These are phyloP conservation scores for Tolmerus cingulatus DNA, from an alignment of 2,888 invertebrate genomes.

Conservation along the genomic window DNA sequence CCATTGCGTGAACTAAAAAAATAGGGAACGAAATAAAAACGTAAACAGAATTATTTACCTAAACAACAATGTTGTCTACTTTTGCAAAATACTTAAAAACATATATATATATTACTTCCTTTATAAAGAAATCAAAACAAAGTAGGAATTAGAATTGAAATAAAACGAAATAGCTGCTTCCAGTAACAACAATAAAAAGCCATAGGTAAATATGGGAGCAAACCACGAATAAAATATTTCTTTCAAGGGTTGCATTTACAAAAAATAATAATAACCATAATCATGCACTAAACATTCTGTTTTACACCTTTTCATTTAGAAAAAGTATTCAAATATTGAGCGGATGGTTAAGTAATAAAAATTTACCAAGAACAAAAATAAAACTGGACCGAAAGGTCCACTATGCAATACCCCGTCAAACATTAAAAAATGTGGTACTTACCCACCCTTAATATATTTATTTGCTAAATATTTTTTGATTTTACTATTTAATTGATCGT, in stretches of 20 bases:
- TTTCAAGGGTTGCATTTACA: not conserved
- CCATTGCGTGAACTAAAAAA: conserved; percentile 62
- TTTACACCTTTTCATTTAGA: not conserved
- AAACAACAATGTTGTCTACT: not conserved
- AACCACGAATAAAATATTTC: not conserved
- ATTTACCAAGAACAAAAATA: not conserved
- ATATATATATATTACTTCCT: not conserved
- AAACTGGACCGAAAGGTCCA: not conserved
- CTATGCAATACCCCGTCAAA: not conserved
- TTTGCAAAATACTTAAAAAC: not conserved
- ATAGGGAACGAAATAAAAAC: conserved; percentile 48
- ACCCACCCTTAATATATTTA: not conserved
- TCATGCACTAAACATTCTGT: not conserved
- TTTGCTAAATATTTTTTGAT: not conserved
- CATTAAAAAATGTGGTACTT: no score
- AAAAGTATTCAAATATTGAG: not conserved
- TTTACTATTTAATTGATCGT: not conserved
- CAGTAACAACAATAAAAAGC: not conserved
- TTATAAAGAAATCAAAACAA: not conserved
- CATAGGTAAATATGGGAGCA: not conserved
- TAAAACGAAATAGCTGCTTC: not conserved
- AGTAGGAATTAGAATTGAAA: not conserved
- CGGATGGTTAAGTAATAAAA: not conserved
- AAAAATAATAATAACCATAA: not conserved
- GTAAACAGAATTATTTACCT: not conserved